A percentile compares a stretch with the other conserved stretches of the same genome.
phyloP scores from a whole-genome alignment of 2,113 vertebrate genomes.

The Chlamydotis undulata region DNA sequence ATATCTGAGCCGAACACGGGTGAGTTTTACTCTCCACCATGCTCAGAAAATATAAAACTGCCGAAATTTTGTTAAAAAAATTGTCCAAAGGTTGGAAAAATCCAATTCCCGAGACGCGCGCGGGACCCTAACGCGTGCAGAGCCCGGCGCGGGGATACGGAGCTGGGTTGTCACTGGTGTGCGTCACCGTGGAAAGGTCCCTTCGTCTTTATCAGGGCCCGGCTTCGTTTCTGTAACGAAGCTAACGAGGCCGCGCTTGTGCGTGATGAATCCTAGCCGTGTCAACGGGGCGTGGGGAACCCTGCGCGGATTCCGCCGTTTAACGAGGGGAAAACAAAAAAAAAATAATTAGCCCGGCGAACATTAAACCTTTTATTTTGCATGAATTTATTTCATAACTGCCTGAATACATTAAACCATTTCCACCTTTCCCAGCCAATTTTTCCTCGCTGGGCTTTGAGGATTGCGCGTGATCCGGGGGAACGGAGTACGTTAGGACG shows the following conservation, averaged over 20 bases:
- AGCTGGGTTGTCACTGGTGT: rapidly evolving
- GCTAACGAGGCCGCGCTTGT: rapidly evolving
- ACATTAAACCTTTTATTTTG: neutral
- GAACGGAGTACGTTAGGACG: neutral
- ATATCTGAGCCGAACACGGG: rapidly evolving
- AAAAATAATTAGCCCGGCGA: neutral
- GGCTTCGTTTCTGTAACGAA: neutral
- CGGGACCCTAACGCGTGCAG: rapidly evolving
- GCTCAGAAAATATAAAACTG: rapidly evolving
- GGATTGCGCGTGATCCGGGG: rapidly evolving
- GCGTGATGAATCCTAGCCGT: neutral
- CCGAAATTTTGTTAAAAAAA: neutral
- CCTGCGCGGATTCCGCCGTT: rapidly evolving
- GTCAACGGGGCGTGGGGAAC: neutral
- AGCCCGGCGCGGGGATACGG: rapidly evolving
- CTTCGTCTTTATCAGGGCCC: rapidly evolving
- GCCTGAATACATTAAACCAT: neutral
- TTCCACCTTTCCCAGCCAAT: neutral
- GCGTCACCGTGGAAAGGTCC: neutral
- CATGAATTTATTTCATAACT: neutral
- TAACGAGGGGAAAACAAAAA: neutral
- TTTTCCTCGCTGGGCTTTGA: neutral
- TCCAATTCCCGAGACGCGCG: rapidly evolving
- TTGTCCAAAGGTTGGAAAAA: neutral
- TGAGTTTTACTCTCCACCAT: rapidly evolving